Base-by-base conservation (phyloP, 2,113 vertebrate species). In the Tenrec ecaudatus region DNA sequence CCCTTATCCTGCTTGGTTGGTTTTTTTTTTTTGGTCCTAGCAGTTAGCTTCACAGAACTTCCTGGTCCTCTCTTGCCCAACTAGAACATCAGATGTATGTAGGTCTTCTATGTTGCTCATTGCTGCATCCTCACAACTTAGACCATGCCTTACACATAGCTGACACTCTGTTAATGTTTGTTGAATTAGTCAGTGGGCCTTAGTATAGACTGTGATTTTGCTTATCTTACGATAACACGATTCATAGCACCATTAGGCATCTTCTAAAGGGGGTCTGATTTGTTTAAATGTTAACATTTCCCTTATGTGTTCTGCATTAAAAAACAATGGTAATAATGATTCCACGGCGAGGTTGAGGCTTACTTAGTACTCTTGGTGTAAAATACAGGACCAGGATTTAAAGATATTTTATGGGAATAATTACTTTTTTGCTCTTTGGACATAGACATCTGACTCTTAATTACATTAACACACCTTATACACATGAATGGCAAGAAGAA, bases 341-440 rank as follows among this genome's bases (percentile, higher is more conserved):
- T 90, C 85, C 89, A 20, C 64, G 60, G 73, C 87, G 77, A 84
- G 53, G 11, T 40, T 86, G 82, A 36, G 58, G 53, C 53, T 83
- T 38, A 36, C 36, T 93, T 15, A 75, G 10, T 85, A 75, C 38
- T 91, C 36, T 86, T 76, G 38, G 58, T 82, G 69, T 91, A 91
- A 79, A 94, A 91, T 96, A 27, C 53, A 60, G 73, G 75, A n/a
- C 36, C 64, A 29, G 84, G 82, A 89, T 95, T 83, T 96, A 86
- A 91, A 96, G 84, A 82, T 94, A 84, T 96, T 95, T 94, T 66
- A 71, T 87, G 79, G 75, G 83, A 78, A 68, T 93, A 86, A 81
- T 40, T 92, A 43, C 83, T n/a, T 90, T 90, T 96, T 96, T 96
- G 89, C 94, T 92, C 92, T 86, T 95, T 96, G 96, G 85, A 84